Percentiles rank a stretch among this genome's conserved stretches.
Evolutionary conservation across 2,888 invertebrate species (phyloP).

Genomic region (Drosophila tanythrix): DNA sequence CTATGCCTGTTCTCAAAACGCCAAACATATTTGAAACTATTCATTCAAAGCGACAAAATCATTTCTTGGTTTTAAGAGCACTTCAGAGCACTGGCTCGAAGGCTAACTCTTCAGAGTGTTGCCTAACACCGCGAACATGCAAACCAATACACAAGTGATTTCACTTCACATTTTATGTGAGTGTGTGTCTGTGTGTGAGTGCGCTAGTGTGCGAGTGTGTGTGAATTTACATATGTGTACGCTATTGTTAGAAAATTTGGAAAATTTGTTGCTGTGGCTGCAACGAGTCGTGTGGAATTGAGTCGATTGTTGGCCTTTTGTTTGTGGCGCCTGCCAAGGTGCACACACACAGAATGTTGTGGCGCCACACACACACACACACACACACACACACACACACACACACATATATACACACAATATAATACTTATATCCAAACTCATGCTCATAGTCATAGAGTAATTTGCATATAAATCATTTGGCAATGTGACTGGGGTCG

Average conservation of each 20-base stretch:
- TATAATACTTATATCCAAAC: slow-evolving; percentile 23
- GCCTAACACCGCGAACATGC: slow-evolving; percentile 10
- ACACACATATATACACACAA: slow-evolving; percentile 4
- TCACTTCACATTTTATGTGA: slow-evolving; percentile 30
- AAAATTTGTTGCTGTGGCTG: slow-evolving; percentile 53
- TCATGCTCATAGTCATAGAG: slow-evolving; percentile 32
- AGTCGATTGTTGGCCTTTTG: slow-evolving; percentile 59
- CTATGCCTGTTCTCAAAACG: neutral
- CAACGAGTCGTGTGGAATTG: slow-evolving; percentile 48
- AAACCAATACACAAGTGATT: slow-evolving; percentile 51
- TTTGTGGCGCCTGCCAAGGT: slow-evolving; percentile 48
- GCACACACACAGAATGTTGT: slow-evolving; percentile 13
- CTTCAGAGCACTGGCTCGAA: slow-evolving; percentile 20
- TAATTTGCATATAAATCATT: slow-evolving; percentile 75
- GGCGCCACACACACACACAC: slow-evolving; percentile 3
- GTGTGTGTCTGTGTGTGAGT: slow-evolving; percentile 12
- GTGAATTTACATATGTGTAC: slow-evolving; percentile 8
- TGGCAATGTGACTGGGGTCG: slow-evolving; percentile 67
- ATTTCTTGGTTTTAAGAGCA: neutral
- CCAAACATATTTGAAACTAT: neutral
- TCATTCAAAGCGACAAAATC: slow-evolving; percentile 20
- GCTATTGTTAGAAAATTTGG: slow-evolving; percentile 54
- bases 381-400: slow-evolving; percentile 1
- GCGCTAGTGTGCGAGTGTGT: slow-evolving; percentile 1
- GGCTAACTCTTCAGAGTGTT: slow-evolving; percentile 3